Base-by-base conservation (phyloP, 1,140 invertebrate genomes). In the Octopus bimaculoides region DNA sequence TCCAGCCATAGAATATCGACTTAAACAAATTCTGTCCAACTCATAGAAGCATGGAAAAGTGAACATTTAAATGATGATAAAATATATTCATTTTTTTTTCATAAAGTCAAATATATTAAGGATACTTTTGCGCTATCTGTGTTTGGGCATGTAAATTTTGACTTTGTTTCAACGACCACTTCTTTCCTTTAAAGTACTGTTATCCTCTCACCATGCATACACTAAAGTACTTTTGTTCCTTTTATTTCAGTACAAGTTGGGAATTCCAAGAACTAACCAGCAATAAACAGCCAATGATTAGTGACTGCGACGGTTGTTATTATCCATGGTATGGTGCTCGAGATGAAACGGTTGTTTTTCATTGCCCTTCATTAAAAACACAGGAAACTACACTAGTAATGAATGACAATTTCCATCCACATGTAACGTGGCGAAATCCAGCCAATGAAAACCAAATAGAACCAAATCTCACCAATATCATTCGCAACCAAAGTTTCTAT, bases 391-490 rank as follows among this genome's bases (percentile, higher is more conserved):
- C 85, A 0, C 84, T 90, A 10, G 87, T 84, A 75, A 90, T 90
- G 89, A 90, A 89, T 81, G 90, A 90, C 83, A 90, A 90, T 83
- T 90, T 90, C 84, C 89, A 90, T 83, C 90, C 90, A 7, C 87
- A 90, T 81, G 88, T 90, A n/a, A 90, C 90, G 8, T 90, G 90
- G 90, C 84, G 88, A 26, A 88, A 89, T 55, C 90, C 90, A 26
- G 86, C 87, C 79, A 86, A 85, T 69, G 81, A 85, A 14, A 84
- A 86, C 73, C 86, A 88, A 78, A 83, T 83, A 73, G 85, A 82
- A 54, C 87, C 89, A 3, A 87, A 88, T 75, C 84, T 90, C n/a
- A 88, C 88, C 4, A 86, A 89, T 79, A 88, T 90, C 74, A 81
- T 86, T 20, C 82, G 90, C 17, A 85, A 90, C 77, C 90, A 90